Base-by-base conservation (phyloP, 2,113 vertebrate genomes). In the Sarotherodon lohbergeri region DNA sequence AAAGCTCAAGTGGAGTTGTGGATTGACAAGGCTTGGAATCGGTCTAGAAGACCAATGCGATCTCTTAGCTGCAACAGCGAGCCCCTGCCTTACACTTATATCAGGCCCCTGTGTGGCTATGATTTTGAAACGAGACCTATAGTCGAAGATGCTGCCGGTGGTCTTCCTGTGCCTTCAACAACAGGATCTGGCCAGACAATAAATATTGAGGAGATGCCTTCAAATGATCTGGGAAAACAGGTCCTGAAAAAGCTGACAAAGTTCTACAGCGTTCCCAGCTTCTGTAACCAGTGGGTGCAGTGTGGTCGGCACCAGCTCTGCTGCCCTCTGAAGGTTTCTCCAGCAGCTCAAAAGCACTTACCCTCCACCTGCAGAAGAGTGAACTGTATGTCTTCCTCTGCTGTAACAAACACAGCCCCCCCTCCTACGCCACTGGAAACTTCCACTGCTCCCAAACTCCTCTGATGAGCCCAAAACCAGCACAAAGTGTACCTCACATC, bases 41-140 rank as follows among this genome's bases (percentile, higher is more conserved):
- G 86, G 8, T 96, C 97, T 46, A 97, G 96, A 89, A 97, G 97
- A 90, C 96, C 96, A 0, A 94, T 94, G 27, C 97, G 98, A 5
- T 99, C 98, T 6, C 96, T 98, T 29, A 98, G 98, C 89, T 99
- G 98, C 96, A 98, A 94, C 90, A 98, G 97, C 0, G 96, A 98
- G 90, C 97, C 97, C 0, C 88, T 95, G 81, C 90, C 94, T 4
- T 91, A 86, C 80, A 73, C 68, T 16, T 86, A 84, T 87, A 56
- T 73, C 1, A 89, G 87, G 14, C 80, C 85, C 0, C 50, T 81
- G 34, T 89, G 81, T 4, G 68, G 61, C 55, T 88, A 41, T 3
- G 81, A 90, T 84, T 91, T 81, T 71, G 86, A 93, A 14, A 12
- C 19, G 0, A 54, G 86, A 88, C 39, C 90, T 5, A 73, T 46